Percentiles rank a stretch among this genome's conserved stretches.
These are phyloP conservation scores for Ischnura elegans DNA, from an alignment of 2,888 invertebrate species.

Conservation along the genomic window DNA sequence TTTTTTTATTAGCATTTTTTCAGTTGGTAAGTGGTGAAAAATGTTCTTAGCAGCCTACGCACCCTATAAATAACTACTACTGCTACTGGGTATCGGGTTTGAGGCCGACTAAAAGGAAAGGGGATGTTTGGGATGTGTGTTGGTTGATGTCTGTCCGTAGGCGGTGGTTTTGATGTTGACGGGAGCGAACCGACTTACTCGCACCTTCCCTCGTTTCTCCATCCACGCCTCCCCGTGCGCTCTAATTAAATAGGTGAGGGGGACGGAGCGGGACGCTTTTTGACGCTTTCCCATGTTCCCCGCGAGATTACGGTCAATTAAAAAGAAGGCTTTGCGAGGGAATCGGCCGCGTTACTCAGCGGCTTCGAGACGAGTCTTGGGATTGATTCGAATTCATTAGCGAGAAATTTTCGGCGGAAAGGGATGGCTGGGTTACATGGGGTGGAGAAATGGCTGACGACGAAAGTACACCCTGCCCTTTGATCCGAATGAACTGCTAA, in stretches of 20 bases:
- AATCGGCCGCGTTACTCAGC: neutral
- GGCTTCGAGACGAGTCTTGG: neutral
- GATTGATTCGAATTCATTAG: conserved; percentile 29
- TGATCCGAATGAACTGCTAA: too few species aligned
- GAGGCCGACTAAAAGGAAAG: neutral
- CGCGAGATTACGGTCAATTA: conserved; percentile 31
- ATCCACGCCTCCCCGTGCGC: conserved; percentile 16
- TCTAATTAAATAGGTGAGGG: conserved; percentile 57
- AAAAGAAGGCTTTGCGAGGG: neutral
- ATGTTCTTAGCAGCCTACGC: too few species aligned
- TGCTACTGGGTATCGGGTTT: too few species aligned
- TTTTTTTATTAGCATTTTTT: too few species aligned
- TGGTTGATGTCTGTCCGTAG: neutral
- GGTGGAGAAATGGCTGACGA: too few species aligned
- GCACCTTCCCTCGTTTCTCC: neutral
- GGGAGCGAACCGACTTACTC: neutral
- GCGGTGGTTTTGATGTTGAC: conserved; percentile 49
- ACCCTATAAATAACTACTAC: too few species aligned
- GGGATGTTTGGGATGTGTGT: neutral
- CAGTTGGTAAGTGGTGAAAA: too few species aligned
- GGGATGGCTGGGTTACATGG: neutral
- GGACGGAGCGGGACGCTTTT: neutral
- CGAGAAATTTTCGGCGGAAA: neutral
- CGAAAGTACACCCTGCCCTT: too few species aligned
- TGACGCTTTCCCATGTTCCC: conserved; percentile 21